Evolutionary conservation across 2,797 vertebrate species (phyloP).

Genomic region (Toxotes lorentzi): DNA sequence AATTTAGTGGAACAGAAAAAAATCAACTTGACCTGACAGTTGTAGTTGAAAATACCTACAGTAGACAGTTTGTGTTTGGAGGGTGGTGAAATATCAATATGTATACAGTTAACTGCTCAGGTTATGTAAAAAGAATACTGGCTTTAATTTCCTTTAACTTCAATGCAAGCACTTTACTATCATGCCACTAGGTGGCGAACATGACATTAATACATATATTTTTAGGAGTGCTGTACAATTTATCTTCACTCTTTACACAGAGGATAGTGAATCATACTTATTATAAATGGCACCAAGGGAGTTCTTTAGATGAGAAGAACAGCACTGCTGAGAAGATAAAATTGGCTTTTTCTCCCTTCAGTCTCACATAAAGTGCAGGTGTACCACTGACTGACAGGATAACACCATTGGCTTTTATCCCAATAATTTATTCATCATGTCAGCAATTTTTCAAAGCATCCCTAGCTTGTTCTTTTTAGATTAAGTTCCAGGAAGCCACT

Average conservation of each 20-base stretch:
- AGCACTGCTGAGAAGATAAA: neutral
- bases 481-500: neutral
- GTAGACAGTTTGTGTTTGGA: neutral
- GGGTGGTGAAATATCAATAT: neutral
- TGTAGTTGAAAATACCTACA: neutral
- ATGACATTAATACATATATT: neutral
- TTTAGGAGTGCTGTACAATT: neutral
- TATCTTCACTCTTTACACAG: neutral
- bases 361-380: neutral
- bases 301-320: neutral
- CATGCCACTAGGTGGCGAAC: conserved; percentile 38
- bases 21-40: neutral
- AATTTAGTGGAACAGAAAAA: neutral
- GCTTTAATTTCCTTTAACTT: neutral
- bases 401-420: neutral
- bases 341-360: neutral
- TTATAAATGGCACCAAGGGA: neutral
- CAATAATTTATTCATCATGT: too few relatives aligned
- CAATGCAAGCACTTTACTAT: neutral
- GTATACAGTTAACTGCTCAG: conserved; percentile 1
- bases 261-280: neutral
- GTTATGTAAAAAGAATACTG: conserved; percentile 12
- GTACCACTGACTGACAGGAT: neutral
- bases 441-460: too few relatives aligned
- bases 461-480: neutral